A percentile compares a stretch with the other conserved stretches of the same genome.
Evolutionary conservation across 2,797 vertebrate species (phyloP).

Genomic region (Dendrocincla fuliginosa): DNA sequence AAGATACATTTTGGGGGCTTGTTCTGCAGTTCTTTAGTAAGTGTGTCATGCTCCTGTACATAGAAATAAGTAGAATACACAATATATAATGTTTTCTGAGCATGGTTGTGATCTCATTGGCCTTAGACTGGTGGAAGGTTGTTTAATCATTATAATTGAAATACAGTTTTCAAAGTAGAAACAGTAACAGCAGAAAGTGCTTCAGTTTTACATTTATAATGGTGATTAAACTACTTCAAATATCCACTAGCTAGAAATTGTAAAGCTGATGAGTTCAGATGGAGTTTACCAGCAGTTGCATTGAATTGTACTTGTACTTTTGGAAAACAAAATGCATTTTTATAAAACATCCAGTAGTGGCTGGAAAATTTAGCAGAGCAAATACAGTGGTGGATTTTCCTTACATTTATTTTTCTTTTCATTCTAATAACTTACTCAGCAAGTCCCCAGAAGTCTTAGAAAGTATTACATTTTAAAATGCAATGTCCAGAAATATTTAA

Average conservation of each 20-base stretch:
- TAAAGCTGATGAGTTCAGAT: not conserved
- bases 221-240: not conserved
- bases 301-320: not conserved
- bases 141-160: not conserved
- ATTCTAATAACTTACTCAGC: not conserved
- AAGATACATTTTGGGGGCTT: not conserved
- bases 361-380: not conserved
- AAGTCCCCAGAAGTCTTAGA: not conserved
- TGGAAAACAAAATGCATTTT: not conserved
- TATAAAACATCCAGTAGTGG: not conserved
- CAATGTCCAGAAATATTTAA: not conserved
- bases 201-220: not conserved
- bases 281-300: not conserved
- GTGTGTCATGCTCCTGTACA: not conserved
- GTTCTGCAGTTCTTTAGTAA: not conserved
- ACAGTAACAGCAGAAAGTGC: not conserved
- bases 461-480: not conserved
- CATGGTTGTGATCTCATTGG: accelerated
- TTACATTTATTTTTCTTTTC: not conserved
- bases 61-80: not conserved
- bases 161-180: not conserved
- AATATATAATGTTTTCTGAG: not conserved
- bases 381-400: not conserved
- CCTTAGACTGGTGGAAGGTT: not conserved
- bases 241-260: not conserved